phyloP scores from a whole-genome alignment of 2,888 invertebrate species.

The Euproctis similis region DNA sequence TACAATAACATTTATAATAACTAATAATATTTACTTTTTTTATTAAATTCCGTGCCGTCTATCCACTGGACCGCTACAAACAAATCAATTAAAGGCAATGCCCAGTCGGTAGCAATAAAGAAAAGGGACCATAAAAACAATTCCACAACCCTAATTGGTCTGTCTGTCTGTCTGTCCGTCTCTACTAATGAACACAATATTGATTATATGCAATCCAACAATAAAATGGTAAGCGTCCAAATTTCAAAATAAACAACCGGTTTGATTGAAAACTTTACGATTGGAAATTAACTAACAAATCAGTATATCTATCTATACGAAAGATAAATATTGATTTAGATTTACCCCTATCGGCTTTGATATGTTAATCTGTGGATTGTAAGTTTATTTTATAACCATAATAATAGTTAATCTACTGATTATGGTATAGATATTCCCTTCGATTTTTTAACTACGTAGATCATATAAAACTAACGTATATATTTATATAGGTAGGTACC shows the following conservation, averaged over 20 bases:
- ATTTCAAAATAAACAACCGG: conserved; percentile 15
- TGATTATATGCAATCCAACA: conserved; percentile 21
- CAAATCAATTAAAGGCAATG: conserved; percentile 33
- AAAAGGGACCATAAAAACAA: conserved; percentile 39
- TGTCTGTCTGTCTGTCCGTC: too few relatives aligned
- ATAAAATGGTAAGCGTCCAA: conserved; percentile 22
- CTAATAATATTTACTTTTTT: neutral
- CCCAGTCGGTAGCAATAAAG: conserved; percentile 22
- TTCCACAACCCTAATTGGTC: conserved; percentile 37
- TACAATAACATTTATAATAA: too few relatives aligned
- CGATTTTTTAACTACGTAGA: too few relatives aligned
- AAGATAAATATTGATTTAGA: conserved; percentile 1
- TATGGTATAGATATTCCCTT: too few relatives aligned
- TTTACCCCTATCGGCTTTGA: too few relatives aligned
- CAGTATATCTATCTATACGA: neutral
- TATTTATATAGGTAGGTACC: too few relatives aligned
- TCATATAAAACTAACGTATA: too few relatives aligned
- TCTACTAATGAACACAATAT: conserved; percentile 37
- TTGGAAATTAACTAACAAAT: conserved; percentile 8
- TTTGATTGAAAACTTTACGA: conserved; percentile 18
- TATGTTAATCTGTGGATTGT: too few relatives aligned
- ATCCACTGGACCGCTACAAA: conserved; percentile 4
- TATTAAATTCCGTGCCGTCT: neutral
- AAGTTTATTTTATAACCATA: too few relatives aligned
- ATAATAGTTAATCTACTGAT: too few relatives aligned